Conservation (phyloP, 2,113 vertebrate genomes). For the Crotalus helleri region DNA sequence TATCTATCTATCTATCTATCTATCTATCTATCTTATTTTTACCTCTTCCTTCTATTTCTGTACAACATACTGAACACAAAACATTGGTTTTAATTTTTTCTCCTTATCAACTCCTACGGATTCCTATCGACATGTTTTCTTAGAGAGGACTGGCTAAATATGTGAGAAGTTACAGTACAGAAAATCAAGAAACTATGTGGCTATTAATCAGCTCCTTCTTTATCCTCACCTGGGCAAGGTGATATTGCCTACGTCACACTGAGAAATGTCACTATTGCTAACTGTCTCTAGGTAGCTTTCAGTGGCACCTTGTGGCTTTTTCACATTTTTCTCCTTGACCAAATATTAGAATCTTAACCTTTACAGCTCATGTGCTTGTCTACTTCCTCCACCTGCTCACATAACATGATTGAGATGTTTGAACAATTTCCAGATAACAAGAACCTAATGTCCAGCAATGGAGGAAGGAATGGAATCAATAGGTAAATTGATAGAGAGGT, state of each 20-base stretch:
- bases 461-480: neutral
- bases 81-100: neutral
- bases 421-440: neutral
- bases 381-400: neutral
- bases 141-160: neutral
- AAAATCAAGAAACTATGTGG: neutral
- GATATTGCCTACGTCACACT: neutral
- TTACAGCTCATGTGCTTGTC: constrained; percentile 11
- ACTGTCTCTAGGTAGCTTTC: neutral
- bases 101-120: neutral
- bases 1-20: no score
- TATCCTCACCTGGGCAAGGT: neutral
- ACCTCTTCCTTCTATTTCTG: neutral
- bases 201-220: neutral
- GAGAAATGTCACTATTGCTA: no score
- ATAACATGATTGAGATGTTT: neutral
- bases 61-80: neutral
- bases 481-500: constrained; percentile 20
- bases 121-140: neutral
- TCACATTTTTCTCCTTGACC: neutral
- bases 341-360: constrained; percentile 3
- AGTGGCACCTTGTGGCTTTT: neutral
- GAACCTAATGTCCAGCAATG: constrained; percentile 37
- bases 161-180: neutral
- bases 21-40: neutral